Evolutionary conservation across 2,113 vertebrate genomes (phyloP).

Genomic region (Pipra filicauda): DNA sequence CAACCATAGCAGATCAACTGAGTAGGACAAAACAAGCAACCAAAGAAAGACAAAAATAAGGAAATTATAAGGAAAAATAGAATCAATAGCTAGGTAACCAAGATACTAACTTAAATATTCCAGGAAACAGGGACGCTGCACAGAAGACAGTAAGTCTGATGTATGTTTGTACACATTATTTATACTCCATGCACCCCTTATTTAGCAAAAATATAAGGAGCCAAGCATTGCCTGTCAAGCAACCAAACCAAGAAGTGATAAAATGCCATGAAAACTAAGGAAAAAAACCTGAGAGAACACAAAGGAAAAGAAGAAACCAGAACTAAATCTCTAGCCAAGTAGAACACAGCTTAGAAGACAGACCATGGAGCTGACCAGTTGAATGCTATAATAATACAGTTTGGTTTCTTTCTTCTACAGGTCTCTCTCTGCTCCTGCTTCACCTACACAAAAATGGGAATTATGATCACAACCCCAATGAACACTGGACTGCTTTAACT

Average conservation of each 20-base stretch:
- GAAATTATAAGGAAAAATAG: neutral
- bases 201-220: neutral
- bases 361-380: neutral
- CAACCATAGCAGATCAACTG: neutral
- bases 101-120: neutral
- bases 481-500: neutral
- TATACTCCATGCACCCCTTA: neutral
- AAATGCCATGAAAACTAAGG: neutral
- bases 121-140: neutral
- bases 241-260: neutral
- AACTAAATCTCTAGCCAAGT: neutral
- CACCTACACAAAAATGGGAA: neutral
- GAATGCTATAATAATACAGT: neutral
- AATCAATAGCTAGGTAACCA: neutral
- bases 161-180: neutral
- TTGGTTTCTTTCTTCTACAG: neutral
- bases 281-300: neutral
- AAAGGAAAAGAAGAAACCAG: neutral
- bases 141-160: neutral
- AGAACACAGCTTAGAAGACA: neutral
- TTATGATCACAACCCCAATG: neutral
- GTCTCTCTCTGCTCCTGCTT: neutral
- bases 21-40: neutral
- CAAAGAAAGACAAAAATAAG: neutral
- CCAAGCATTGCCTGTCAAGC: neutral